A percentile compares a stretch with the other conserved stretches of the same genome.
phyloP scores from a whole-genome alignment of 2,113 vertebrate species.

The Rhea americana region DNA sequence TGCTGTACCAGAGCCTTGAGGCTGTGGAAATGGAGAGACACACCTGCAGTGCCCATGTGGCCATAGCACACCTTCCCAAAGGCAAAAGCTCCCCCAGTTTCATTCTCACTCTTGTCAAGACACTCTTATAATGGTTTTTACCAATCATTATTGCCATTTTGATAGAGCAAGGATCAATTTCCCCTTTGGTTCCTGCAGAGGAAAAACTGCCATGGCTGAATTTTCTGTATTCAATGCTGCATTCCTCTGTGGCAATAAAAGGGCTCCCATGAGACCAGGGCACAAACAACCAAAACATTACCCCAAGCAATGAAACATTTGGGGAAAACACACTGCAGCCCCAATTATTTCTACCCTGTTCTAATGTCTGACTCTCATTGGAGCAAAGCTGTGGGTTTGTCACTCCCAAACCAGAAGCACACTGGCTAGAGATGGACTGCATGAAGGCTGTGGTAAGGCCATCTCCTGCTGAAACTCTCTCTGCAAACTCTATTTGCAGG shows the following conservation, averaged over 20 bases:
- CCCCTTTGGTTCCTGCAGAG: background rate
- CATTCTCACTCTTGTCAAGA: background rate
- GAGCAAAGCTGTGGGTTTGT: background rate
- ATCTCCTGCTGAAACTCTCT: no score
- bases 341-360: background rate
- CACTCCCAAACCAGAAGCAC: background rate
- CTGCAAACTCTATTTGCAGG: background rate
- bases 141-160: background rate
- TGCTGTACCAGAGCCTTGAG: fast-evolving
- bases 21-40: background rate
- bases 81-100: background rate
- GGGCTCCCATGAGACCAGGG: background rate
- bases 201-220: fast-evolving
- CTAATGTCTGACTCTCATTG: background rate
- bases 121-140: background rate
- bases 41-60: background rate
- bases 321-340: background rate
- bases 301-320: background rate
- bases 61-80: background rate
- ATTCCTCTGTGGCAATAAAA: background rate
- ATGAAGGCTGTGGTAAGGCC: background rate
- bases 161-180: background rate
- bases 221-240: background rate
- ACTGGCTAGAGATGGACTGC: background rate
- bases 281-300: background rate